Conservation (phyloP, 2,888 invertebrate genomes). For the Pristionchus japonicus region DNA sequence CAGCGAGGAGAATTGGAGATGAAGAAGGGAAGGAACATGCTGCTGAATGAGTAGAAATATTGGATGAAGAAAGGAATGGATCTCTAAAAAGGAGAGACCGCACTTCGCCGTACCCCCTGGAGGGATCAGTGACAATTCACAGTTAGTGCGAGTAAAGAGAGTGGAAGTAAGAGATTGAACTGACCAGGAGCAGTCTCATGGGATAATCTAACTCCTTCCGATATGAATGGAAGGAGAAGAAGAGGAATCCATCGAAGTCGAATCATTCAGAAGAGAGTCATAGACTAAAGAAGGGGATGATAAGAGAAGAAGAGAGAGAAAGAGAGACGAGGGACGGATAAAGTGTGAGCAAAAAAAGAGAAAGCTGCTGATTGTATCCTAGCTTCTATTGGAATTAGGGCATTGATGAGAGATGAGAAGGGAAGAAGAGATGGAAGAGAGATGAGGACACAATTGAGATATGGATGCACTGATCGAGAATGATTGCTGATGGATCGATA, state of each 20-base stretch:
- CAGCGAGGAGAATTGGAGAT: neutral
- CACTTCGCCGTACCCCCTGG: neutral
- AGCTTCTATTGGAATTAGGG: neutral
- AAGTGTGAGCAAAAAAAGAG: neutral
- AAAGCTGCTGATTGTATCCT: constrained; percentile 15
- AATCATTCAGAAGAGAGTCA: neutral
- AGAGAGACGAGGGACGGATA: neutral
- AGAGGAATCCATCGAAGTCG: neutral
- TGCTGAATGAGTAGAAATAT: neutral
- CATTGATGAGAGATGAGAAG: constrained; percentile 20
- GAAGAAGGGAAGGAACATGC: constrained; percentile 27
- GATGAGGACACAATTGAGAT: constrained; percentile 22
- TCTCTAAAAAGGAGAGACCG: neutral
- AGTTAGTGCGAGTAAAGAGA: neutral
- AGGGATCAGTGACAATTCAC: neutral
- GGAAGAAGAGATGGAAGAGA: neutral
- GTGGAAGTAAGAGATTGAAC: neutral
- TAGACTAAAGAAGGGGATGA: neutral
- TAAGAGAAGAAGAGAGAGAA: neutral
- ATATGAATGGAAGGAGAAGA: neutral
- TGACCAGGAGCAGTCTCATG: neutral
- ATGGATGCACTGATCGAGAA: neutral
- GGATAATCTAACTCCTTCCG: neutral
- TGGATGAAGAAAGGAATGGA: neutral
- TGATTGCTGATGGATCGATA: neutral